Evolutionary conservation across 2,113 vertebrate species (phyloP).

Genomic region (Smithornis capensis): DNA sequence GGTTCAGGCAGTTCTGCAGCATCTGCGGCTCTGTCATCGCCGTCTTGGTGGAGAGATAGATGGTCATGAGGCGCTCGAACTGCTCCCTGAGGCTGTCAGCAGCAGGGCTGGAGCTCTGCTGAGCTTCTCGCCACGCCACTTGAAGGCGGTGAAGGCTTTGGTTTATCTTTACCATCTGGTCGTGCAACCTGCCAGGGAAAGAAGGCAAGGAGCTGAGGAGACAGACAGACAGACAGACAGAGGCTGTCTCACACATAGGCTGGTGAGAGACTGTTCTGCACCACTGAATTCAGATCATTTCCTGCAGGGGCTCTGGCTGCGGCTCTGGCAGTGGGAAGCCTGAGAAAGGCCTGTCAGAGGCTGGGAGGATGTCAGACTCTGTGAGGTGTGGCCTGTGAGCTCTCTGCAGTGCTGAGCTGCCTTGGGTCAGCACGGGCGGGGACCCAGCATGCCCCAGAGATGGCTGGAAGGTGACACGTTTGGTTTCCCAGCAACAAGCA

Average conservation of each 20-base stretch:
- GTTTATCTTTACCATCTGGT: conserved; percentile 99
- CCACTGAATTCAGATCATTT: background rate
- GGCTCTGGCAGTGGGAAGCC: background rate
- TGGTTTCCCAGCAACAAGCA: conserved; percentile 3
- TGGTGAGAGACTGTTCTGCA: background rate
- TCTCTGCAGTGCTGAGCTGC: background rate
- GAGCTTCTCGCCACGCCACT: conserved; percentile 92
- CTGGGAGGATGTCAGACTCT: background rate
- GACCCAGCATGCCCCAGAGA: background rate
- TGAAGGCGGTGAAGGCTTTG: conserved; percentile 97
- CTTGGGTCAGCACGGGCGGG: background rate
- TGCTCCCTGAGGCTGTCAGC: conserved; percentile 91
- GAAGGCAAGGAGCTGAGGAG: background rate
- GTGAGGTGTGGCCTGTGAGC: background rate
- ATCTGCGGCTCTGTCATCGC: conserved; percentile 90
- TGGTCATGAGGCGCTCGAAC: conserved; percentile 95
- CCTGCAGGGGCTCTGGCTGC: accelerated
- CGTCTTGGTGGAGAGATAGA: conserved; percentile 95
- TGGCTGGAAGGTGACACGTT: background rate
- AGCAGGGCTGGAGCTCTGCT: conserved; percentile 85
- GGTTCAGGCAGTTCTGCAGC: conserved; percentile 93
- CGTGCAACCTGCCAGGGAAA: conserved; percentile 83
- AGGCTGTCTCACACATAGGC: too few relatives aligned
- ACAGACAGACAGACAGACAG: background rate
- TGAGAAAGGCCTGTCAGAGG: background rate